phyloP scores from a whole-genome alignment of 2,888 invertebrate species.

The Mesorhabditis belari region DNA sequence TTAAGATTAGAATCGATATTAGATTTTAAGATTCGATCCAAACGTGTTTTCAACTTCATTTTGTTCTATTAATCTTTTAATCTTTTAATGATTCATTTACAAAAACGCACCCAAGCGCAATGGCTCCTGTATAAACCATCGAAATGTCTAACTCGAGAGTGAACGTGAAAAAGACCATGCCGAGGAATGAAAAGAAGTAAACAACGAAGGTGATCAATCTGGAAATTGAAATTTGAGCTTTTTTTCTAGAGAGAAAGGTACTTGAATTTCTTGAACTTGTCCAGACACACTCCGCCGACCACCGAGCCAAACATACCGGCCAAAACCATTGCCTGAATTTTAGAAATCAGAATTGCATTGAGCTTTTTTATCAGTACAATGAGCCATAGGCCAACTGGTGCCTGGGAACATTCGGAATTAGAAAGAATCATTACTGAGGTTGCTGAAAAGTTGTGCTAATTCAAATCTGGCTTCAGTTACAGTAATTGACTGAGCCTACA shows the following conservation, averaged over 20 bases:
- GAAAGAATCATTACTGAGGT: no score
- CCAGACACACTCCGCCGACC: constrained; percentile 78
- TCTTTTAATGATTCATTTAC: no score
- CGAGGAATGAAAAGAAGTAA: constrained; percentile 78
- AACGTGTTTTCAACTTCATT: no score
- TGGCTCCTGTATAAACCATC: constrained; percentile 78
- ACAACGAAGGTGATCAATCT: constrained; percentile 68
- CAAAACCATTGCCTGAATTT: constrained; percentile 68
- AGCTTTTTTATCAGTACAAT: background rate
- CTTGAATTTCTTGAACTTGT: constrained; percentile 89
- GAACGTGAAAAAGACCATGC: constrained; percentile 87
- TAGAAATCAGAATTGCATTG: constrained; percentile 66
- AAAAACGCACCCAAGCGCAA: constrained; percentile 71
- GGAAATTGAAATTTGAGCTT: no score
- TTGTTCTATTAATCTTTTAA: no score
- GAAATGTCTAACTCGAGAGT: constrained; percentile 73
- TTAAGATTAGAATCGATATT: no score
- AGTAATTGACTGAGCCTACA: no score
- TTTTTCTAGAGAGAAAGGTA: constrained; percentile 52
- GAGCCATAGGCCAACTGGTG: no score
- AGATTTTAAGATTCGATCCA: no score
- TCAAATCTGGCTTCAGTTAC: no score
- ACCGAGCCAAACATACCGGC: constrained; percentile 90
- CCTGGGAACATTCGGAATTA: no score
- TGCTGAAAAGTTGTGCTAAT: no score